phyloP scores from a whole-genome alignment of 2,888 invertebrate species.

The Stenoptilia bipunctidactyla region DNA sequence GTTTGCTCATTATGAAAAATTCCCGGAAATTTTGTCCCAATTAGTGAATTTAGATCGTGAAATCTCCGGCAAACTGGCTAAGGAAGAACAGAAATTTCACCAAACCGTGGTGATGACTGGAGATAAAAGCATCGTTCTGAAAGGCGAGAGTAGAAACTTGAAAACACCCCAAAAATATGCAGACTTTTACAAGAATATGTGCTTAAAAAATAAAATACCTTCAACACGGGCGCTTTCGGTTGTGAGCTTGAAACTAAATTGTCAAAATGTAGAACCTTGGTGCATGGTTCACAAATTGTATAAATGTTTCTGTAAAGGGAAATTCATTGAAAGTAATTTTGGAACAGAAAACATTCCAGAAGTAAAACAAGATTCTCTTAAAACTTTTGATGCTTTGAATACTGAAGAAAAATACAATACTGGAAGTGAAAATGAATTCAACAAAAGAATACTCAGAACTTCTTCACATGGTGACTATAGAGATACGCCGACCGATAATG shows the following conservation, averaged over 20 bases:
- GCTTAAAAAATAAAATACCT: constrained; percentile 26
- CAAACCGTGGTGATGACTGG: constrained; percentile 77
- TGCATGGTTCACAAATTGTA: constrained; percentile 77
- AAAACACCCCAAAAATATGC: constrained; percentile 74
- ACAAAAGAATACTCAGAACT: too few species aligned
- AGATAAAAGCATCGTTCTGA: constrained; percentile 75
- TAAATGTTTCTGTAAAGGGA: constrained; percentile 75
- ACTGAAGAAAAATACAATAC: too few species aligned
- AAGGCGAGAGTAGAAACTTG: constrained; percentile 66
- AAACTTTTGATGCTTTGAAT: too few species aligned
- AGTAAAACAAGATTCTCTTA: not conserved
- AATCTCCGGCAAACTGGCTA: constrained; percentile 70
- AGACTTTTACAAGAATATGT: constrained; percentile 55
- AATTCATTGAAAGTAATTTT: constrained; percentile 31
- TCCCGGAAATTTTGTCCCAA: constrained; percentile 31
- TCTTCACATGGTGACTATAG: too few species aligned
- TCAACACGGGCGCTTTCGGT: constrained; percentile 26
- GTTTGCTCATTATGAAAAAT: constrained; percentile 21
- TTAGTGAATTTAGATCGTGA: constrained; percentile 56
- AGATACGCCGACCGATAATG: too few species aligned
- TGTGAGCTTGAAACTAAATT: constrained; percentile 30
- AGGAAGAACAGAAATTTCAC: constrained; percentile 79
- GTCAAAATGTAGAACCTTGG: constrained; percentile 68
- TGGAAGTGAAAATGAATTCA: too few species aligned
- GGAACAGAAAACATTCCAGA: too few species aligned